These are phyloP conservation scores for Drosophila formosana DNA, from an alignment of 2,888 invertebrate species.

Conservation along the genomic window DNA sequence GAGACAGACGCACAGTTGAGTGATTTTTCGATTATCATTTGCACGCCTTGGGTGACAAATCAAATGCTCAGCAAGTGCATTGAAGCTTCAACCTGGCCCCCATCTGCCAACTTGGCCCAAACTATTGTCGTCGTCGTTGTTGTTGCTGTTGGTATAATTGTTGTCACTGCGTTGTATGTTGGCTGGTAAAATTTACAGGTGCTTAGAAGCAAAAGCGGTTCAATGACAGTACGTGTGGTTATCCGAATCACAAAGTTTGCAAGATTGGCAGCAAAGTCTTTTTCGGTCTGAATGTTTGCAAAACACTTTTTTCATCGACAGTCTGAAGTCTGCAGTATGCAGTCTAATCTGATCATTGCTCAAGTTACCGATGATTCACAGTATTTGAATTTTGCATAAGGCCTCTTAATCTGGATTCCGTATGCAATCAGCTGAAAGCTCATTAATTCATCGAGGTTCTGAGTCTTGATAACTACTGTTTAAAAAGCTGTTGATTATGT, in stretches of 20 bases:
- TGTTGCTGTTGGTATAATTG: conserved; percentile 23
- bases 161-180: conserved; percentile 38
- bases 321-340: too few species aligned
- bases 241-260: neutral
- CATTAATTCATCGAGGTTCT: neutral
- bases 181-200: conserved; percentile 62
- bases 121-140: conserved; percentile 11
- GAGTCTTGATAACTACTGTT: too few species aligned
- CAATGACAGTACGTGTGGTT: conserved; percentile 18
- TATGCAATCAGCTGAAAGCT: neutral
- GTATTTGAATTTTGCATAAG: conserved; percentile 1
- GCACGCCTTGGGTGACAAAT: conserved; percentile 81
- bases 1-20: conserved; percentile 71
- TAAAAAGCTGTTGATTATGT: too few species aligned
- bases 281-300: conserved; percentile 21
- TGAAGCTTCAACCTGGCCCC: conserved; percentile 41
- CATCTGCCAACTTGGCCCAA: conserved; percentile 41
- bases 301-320: conserved; percentile 23
- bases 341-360: conserved; percentile 8
- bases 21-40: conserved; percentile 81
- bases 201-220: conserved; percentile 45
- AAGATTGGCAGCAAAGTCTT: neutral
- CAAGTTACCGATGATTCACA: conserved; percentile 1
- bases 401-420: neutral
- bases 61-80: conserved; percentile 76